phyloP scores from a whole-genome alignment of 2,113 vertebrate genomes.

The Gorsachius goisagi region DNA sequence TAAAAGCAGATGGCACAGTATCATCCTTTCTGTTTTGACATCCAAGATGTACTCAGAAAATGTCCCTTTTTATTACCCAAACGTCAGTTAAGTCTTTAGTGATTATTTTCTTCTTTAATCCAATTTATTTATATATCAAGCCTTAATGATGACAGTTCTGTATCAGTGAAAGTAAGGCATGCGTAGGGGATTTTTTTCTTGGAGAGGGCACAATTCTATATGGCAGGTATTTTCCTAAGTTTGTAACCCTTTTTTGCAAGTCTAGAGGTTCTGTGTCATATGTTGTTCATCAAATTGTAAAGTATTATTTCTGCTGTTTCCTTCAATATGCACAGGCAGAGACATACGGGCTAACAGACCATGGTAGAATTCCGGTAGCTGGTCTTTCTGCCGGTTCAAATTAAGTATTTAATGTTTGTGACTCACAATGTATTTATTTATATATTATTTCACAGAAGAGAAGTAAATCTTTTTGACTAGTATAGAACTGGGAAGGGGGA shows the following conservation, averaged over 20 bases:
- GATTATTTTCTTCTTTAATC: neutral
- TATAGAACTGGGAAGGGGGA: neutral
- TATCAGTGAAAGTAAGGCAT: neutral
- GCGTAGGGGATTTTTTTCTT: neutral
- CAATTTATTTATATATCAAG: neutral
- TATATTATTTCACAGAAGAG: conserved; percentile 34
- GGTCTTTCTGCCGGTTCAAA: conserved; percentile 38
- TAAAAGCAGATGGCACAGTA: neutral
- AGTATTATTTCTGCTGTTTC: conserved; percentile 60
- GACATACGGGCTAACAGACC: conserved; percentile 34
- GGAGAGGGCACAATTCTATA: neutral
- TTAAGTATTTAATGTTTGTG: conserved; percentile 45
- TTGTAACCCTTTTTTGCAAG: conserved; percentile 12
- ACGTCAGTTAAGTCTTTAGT: neutral
- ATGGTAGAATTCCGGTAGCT: conserved; percentile 22
- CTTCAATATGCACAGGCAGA: conserved; percentile 19
- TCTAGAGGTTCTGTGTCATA: conserved; percentile 21
- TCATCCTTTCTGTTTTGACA: neutral
- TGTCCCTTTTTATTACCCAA: neutral
- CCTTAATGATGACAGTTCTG: neutral
- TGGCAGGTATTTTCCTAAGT: neutral
- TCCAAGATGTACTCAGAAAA: neutral
- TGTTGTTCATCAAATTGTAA: conserved; percentile 69
- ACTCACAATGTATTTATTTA: conserved; percentile 32
- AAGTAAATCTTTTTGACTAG: conserved; percentile 24